A percentile compares a stretch with the other conserved stretches of the same genome.
These are phyloP conservation scores for Apodemus speciosus DNA, from an alignment of 2,113 vertebrate species.

Conservation along the genomic window DNA sequence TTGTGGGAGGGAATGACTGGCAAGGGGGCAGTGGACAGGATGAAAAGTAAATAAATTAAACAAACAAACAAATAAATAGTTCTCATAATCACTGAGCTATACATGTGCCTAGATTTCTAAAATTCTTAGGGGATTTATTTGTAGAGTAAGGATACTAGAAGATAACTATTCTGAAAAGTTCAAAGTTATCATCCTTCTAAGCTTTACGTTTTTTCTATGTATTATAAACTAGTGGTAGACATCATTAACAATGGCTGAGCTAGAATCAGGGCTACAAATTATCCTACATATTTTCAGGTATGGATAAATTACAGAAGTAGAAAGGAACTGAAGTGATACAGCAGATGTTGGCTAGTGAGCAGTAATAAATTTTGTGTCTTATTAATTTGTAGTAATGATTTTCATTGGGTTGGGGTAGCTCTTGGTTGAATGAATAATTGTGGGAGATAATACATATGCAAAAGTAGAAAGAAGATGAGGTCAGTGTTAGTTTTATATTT, in stretches of 20 bases:
- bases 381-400: background rate
- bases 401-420: background rate
- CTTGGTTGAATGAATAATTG: background rate
- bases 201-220: background rate
- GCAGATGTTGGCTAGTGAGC: background rate
- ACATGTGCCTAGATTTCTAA: background rate
- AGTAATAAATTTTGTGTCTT: background rate
- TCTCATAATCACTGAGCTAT: background rate
- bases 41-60: too few species aligned
- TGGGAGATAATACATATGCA: background rate
- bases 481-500: background rate
- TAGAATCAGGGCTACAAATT: background rate
- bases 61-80: too few species aligned
- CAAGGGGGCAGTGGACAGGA: too few species aligned
- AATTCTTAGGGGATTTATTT: constrained; percentile 29
- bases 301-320: background rate
- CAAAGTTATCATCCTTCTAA: background rate
- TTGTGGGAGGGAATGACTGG: too few species aligned
- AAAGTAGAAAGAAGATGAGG: background rate
- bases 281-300: background rate
- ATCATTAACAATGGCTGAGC: background rate
- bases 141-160: background rate
- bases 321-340: background rate
- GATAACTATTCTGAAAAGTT: background rate
- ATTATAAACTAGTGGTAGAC: background rate